Evolutionary conservation across 2,888 invertebrate genomes (phyloP).

Genomic region (Eristalinus sepulchralis): DNA sequence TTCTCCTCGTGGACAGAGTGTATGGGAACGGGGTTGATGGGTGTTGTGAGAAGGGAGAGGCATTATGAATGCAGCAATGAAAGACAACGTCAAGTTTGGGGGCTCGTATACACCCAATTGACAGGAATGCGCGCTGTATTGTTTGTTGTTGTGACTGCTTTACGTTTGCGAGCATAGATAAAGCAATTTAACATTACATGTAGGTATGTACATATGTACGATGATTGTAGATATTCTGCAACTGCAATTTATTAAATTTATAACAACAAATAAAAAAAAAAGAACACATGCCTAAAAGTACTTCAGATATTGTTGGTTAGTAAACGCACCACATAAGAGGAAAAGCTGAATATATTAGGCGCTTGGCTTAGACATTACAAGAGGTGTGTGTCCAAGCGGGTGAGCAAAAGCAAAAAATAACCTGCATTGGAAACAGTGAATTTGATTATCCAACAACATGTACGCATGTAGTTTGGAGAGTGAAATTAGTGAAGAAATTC

Average conservation of each 20-base stretch:
- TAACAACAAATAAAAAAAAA: slow-evolving; percentile 50
- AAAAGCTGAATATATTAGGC: background rate
- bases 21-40: background rate
- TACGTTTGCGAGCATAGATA: slow-evolving; percentile 59
- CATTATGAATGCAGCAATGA: slow-evolving; percentile 61
- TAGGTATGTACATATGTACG: too few relatives aligned
- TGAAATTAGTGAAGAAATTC: slow-evolving; percentile 38
- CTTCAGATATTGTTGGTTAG: slow-evolving; percentile 47
- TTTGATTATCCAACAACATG: background rate
- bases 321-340: background rate
- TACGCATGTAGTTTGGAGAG: background rate
- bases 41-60: background rate
- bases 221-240: slow-evolving; percentile 64
- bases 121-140: slow-evolving; percentile 63
- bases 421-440: slow-evolving; percentile 58
- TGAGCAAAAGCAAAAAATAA: slow-evolving; percentile 13
- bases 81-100: slow-evolving; percentile 65
- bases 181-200: slow-evolving; percentile 67
- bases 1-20: slow-evolving; percentile 13
- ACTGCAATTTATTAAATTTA: slow-evolving; percentile 64
- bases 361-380: background rate
- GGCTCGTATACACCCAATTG: slow-evolving; percentile 71
- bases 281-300: background rate
- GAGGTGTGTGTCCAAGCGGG: background rate
- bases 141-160: slow-evolving; percentile 54